phyloP scores from a whole-genome alignment of 2,113 vertebrate genomes.

The Acanthisitta chloris region DNA sequence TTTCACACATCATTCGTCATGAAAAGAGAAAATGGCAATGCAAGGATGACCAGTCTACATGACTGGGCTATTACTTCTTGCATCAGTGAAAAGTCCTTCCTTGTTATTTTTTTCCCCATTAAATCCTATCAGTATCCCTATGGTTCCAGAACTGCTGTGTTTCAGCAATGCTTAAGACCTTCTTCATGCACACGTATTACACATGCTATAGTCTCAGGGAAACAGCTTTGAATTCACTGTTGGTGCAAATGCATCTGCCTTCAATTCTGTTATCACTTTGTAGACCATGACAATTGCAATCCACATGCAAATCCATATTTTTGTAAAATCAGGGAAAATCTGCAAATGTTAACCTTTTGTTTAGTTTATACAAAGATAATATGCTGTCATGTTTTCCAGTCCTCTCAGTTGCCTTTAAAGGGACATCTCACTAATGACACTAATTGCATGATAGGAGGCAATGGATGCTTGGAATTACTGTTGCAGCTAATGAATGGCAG shows the following conservation, averaged over 20 bases:
- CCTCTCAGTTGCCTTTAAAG: background rate
- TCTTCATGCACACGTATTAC: background rate
- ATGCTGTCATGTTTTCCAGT: background rate
- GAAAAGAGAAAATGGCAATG: background rate
- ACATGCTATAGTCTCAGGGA: background rate
- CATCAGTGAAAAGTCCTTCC: background rate
- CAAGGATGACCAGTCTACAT: background rate
- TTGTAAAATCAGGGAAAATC: background rate
- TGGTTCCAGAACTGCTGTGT: background rate
- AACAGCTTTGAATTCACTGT: background rate
- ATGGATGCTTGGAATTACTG: background rate
- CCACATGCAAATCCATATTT: too few relatives aligned
- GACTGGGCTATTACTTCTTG: background rate
- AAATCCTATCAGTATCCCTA: background rate
- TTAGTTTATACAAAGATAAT: background rate
- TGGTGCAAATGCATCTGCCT: background rate
- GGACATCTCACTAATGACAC: background rate
- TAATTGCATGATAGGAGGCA: fast-evolving
- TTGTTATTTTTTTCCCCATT: background rate
- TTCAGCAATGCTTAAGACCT: background rate
- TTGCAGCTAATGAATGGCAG: background rate
- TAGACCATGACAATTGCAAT: background rate
- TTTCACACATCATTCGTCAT: background rate
- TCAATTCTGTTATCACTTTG: background rate
- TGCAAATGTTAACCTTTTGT: background rate